Evolutionary conservation across 1,140 invertebrate genomes (phyloP), one percentile per base, ranked within the genome.

Genomic region (Nephila pilipes): DNA sequence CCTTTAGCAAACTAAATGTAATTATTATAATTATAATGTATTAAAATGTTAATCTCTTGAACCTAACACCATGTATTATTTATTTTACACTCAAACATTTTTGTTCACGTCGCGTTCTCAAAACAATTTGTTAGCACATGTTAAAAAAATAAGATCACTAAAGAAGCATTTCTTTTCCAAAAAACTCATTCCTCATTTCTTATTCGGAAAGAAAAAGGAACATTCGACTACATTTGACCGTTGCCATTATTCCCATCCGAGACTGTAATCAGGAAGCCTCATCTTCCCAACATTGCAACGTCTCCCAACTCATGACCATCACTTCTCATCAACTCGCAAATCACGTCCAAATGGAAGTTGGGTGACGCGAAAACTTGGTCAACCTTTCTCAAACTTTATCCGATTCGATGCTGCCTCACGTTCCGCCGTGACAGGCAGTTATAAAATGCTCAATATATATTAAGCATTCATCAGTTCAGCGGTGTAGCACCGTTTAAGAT

Each of bases 301-400:
- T 75, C 25, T 29, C 29, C 29, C 29, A 14, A 25, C 16, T 75
- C 29, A 8, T n/a, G 5, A n/a, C n/a, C 25, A 8, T 65, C n/a
- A 5, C 4, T 3, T 32, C 25, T 18, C 65, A 75, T 75, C 29
- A 75, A 16, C 29, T 75, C 14, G 10, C 65, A 16, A 32, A 18
- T 25, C 65, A 75, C 65, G 65, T 75, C 29, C 29, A 12, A 5
- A 75, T 4, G 0, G 65, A 14, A 46, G 46, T 46, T 75, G 65
- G 65, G 65, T 75, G 65, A 75, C 25, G 32, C 65, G 16, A 75
- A 75, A 75, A 32, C 65, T 32, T 75, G 65, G 65, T 18, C 65
- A 32, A 29, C 16, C 16, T 3, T 75, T 25, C 8, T 63, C 60
- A n/a, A 10, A 10, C 46, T 60, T 60, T 60, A 22, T 18, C 58